A percentile compares a stretch with the other conserved stretches of the same genome.
Evolutionary conservation across 2,797 vertebrate genomes (phyloP).

Genomic region (Sphaeramia orbicularis): DNA sequence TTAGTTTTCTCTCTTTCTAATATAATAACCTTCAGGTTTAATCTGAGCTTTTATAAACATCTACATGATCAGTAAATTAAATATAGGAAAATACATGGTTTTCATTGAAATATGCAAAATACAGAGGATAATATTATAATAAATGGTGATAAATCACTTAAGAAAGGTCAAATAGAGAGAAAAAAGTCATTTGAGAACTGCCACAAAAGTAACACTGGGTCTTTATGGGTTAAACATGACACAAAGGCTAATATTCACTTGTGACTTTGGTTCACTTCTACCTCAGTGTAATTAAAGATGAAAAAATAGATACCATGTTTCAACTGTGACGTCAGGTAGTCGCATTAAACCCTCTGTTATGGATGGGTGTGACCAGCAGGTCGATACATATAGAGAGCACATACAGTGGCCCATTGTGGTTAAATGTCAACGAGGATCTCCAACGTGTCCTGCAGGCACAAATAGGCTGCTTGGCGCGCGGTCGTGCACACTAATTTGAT

Average conservation of each 20-base stretch:
- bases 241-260: neutral
- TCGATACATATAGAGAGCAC: constrained; percentile 28
- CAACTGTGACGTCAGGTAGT: neutral
- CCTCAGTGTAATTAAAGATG: neutral
- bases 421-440: constrained; percentile 69
- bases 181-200: no score
- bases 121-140: no score
- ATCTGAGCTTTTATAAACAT: no score
- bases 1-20: no score
- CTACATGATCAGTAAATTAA: no score
- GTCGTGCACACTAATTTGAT: constrained; percentile 67
- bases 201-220: no score
- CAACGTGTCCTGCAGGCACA: constrained; percentile 44
- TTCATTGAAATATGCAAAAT: no score
- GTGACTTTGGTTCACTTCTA: neutral
- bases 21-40: no score
- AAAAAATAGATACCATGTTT: neutral
- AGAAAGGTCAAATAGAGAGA: no score
- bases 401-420: constrained; percentile 46
- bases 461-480: constrained; percentile 43
- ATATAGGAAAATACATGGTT: no score
- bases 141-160: no score
- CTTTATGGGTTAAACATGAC: no score
- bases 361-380: constrained; percentile 30
- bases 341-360: neutral